phyloP scores from a whole-genome alignment of 2,888 invertebrate genomes.

The Eristalis tenax region DNA sequence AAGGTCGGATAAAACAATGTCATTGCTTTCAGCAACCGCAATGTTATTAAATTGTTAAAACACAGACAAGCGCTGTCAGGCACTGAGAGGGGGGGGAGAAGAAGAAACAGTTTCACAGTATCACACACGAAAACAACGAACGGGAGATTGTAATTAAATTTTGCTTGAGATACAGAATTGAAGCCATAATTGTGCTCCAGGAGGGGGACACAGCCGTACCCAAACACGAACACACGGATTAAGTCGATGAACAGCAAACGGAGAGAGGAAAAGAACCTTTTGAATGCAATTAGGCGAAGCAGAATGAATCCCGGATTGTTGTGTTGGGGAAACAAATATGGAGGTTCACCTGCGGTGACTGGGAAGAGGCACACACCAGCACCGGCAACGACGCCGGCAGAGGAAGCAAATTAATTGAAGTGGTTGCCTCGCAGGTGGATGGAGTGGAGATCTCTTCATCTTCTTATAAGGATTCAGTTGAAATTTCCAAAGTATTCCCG shows the following conservation, averaged over 20 bases:
- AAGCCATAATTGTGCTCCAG: conserved; percentile 41
- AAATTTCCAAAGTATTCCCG: not conserved
- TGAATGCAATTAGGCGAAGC: conserved; percentile 31
- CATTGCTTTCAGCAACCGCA: conserved; percentile 65
- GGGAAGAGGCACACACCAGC: not conserved
- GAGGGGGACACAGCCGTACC: not conserved
- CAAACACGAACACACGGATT: not conserved
- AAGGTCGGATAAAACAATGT: conserved; percentile 66
- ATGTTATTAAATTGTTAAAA: conserved; percentile 57
- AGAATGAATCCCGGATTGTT: not conserved
- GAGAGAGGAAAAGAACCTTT: not conserved
- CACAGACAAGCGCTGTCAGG: conserved; percentile 7
- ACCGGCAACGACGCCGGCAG: not conserved
- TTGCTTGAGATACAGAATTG: conserved; percentile 52
- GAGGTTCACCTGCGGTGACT: conserved; percentile 2
- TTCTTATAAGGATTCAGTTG: not conserved
- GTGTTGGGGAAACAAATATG: not conserved
- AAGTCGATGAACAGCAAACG: not conserved
- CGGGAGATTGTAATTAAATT: conserved; percentile 56
- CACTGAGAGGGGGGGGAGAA: not conserved
- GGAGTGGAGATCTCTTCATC: not conserved
- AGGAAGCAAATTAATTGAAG: not conserved
- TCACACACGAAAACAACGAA: conserved; percentile 36
- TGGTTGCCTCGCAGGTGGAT: not conserved
- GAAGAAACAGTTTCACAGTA: conserved; percentile 46